phyloP scores from a whole-genome alignment of 2,113 vertebrate species.

The Microcebus tavaratra region DNA sequence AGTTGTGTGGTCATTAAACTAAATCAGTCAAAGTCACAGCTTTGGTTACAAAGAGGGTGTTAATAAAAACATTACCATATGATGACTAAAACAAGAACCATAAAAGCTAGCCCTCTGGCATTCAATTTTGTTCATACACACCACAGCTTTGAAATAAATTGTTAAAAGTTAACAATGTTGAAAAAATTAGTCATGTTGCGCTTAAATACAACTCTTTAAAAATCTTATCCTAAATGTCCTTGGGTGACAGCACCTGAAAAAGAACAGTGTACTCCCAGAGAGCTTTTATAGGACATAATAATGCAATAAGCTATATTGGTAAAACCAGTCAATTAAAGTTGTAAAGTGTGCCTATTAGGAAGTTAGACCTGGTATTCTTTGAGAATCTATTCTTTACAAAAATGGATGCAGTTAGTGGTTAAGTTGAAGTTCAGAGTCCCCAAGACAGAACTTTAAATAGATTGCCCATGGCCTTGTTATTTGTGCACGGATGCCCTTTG shows the following conservation, averaged over 20 bases:
- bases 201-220: slow-evolving; percentile 48
- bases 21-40: slow-evolving; percentile 44
- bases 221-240: neutral
- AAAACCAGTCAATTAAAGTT: neutral
- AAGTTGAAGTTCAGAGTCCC: neutral
- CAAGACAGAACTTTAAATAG: neutral
- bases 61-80: slow-evolving; percentile 60
- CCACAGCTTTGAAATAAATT: slow-evolving; percentile 59
- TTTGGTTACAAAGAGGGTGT: slow-evolving; percentile 35
- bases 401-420: neutral
- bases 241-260: neutral
- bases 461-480: neutral
- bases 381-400: neutral
- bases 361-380: neutral
- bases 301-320: neutral
- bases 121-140: slow-evolving; percentile 46
- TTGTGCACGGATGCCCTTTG: neutral
- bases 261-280: neutral
- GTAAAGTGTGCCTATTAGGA: neutral
- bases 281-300: neutral
- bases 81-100: slow-evolving; percentile 58
- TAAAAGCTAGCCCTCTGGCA: slow-evolving; percentile 55
- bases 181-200: slow-evolving; percentile 45
- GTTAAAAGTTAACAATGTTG: slow-evolving; percentile 34
- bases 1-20: slow-evolving; percentile 9